Evolutionary conservation across 2,888 invertebrate species (phyloP), one percentile per base, ranked within the genome.

Genomic region (Adineta ricciae): DNA sequence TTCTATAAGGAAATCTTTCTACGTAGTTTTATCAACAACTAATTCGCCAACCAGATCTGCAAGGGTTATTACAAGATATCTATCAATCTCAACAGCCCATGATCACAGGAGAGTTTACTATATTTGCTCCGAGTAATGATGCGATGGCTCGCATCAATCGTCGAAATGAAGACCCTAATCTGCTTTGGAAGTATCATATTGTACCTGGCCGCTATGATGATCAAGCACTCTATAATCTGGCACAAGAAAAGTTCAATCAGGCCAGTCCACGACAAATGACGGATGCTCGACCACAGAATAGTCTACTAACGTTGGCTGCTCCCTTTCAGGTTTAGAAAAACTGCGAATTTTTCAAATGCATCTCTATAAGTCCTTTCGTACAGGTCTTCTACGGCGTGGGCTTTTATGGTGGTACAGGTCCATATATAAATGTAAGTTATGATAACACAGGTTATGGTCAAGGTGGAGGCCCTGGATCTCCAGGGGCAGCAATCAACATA

Each of bases 111-210:
- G 78, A 78, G 9, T n/a, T 32, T 41, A 78, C 78, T 1, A 78
- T 78, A 41, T 78, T 78, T 41, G 78, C 78, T n/a, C 78, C 78
- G n/a, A 78, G 11, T 41, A 78, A 78, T 41, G 78, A 78, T 78
- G 78, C 78, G 24, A 78, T 78, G 78, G 3, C 38, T 24, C 38
- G 78, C n/a, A 38, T 78, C 9, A 78, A n/a, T 78, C 38, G 78
- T n/a, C 38, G n/a, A 78, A 78, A 41, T 32, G 78, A 78, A 78
- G 41, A 78, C 41, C 78, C 78, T 24, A 78, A 11, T 78, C 11
- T 78, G n/a, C 9, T 78, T 11, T 78, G 78, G 78, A 78, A 78
- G 41, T 78, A 78, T 78, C 78, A 78, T 41, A 78, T 78, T 41
- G 78, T 78, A 41, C 41, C 78, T 41, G 78, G 78, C 24, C 78